Evolutionary conservation across 2,113 vertebrate species (phyloP).

Genomic region (Aythya baeri): DNA sequence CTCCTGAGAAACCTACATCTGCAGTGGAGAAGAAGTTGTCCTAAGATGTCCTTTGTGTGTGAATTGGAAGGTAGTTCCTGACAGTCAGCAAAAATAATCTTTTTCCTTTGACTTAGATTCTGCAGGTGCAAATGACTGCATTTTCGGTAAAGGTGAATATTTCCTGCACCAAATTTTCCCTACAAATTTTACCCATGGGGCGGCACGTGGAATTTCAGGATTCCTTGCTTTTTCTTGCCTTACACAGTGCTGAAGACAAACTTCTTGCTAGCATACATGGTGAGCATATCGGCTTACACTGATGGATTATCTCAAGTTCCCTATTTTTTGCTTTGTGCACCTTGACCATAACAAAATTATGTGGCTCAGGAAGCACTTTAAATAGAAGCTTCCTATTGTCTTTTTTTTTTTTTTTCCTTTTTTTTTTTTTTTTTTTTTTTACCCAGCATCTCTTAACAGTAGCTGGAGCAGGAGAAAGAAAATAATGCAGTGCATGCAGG

Average conservation of each 20-base stretch:
- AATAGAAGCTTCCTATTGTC: rapidly evolving
- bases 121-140: neutral
- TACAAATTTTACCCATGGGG: neutral
- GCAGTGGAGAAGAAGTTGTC: neutral
- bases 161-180: neutral
- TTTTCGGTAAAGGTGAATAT: neutral
- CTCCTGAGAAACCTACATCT: neutral
- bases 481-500: neutral
- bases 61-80: neutral
- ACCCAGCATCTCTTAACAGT: neutral
- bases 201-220: rapidly evolving
- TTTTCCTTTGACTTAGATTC: neutral
- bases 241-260: neutral
- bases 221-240: neutral
- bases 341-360: neutral
- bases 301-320: neutral
- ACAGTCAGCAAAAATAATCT: neutral
- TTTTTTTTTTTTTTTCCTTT: too few species aligned
- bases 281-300: neutral
- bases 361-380: neutral
- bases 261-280: neutral
- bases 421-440: too few species aligned
- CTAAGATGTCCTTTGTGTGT: neutral
- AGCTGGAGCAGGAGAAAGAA: neutral
- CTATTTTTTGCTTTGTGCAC: neutral